A percentile compares a stretch with the other conserved stretches of the same genome.
These are phyloP conservation scores for Sebastes dallii DNA, from an alignment of 2,797 vertebrate genomes.

Conservation along the genomic window DNA sequence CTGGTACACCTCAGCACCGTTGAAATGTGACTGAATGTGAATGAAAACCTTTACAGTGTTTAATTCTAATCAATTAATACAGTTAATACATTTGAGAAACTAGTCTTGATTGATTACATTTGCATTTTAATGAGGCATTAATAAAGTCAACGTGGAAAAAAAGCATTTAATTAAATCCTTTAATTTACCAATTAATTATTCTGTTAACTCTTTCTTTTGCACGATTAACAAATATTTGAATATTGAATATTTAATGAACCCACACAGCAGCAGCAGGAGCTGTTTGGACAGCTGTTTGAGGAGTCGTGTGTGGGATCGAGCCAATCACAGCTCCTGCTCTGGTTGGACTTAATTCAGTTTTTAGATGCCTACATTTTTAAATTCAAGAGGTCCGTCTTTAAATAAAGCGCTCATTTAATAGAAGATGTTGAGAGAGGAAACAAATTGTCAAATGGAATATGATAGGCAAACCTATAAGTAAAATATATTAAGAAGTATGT, in stretches of 20 bases:
- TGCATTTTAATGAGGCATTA: slow-evolving; percentile 26
- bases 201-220: not conserved
- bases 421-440: not conserved
- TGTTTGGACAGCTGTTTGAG: not conserved
- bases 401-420: not conserved
- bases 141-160: not conserved
- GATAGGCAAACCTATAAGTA: not conserved
- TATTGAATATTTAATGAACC: not conserved
- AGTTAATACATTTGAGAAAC: not conserved
- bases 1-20: slow-evolving; percentile 60
- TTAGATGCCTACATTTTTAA: not conserved
- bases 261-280: not conserved
- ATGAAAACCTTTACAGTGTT: not conserved
- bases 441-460: not conserved
- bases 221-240: not conserved
- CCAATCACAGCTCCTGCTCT: not conserved
- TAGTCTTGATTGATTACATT: slow-evolving; percentile 6
- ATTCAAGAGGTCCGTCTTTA: not conserved
- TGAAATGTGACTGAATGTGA: not conserved
- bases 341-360: not conserved
- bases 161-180: not conserved
- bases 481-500: not conserved
- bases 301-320: not conserved
- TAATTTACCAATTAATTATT: not conserved
- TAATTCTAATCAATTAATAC: not conserved